Base-by-base conservation (phyloP, 1,140 invertebrate species). In the Macrobrachium nipponense region DNA sequence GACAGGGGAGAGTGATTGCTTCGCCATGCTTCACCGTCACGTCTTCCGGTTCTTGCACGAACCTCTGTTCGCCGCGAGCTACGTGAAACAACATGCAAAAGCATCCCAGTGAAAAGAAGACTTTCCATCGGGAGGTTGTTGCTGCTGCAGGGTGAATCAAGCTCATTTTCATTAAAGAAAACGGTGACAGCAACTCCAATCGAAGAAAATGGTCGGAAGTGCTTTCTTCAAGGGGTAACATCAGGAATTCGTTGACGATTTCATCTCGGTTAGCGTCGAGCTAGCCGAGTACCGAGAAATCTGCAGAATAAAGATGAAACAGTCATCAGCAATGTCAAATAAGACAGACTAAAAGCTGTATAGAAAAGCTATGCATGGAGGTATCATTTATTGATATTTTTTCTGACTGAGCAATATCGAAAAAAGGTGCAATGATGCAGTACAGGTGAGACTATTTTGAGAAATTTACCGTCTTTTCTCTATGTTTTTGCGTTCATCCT, bases 11-110 rank as follows among this genome's bases (percentile, higher is more conserved):
- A 27, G 79, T 88, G 58, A 88, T 70, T 23, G 72, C 82, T 58
- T 88, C 79, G 7, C 87, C 87, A 44, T 86, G 84, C 60, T 82
- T 82, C 23, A 66, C 87, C 43, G 79, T 88, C 27, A 70, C 79
- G 44, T 85, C 64, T 60, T 88, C 51, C 18, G 87, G 87, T 44
- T 88, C 68, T 62, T 81, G 27, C 62, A 79, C 60, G 51, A 88
- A 88, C 11, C 72, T 66, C 68, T 88, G 87, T 61, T 81, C 87
- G 14, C 79, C 84, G 23, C 17, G 18, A 1, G 36, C 84, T 2
- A 51, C 7, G 27, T 27, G 20, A 5, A 86, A 5, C 3, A 86
- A 60, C 12, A 80, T 14, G n/a, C 77, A 75, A 18, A 62, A 18
- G 58, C 51, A n/a, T 2, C 61, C 20, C 10, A 86, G 51, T 36